Percentiles rank a stretch among this genome's conserved stretches.
Evolutionary conservation across 2,113 vertebrate species (phyloP).

Genomic region (Azemiops feae): DNA sequence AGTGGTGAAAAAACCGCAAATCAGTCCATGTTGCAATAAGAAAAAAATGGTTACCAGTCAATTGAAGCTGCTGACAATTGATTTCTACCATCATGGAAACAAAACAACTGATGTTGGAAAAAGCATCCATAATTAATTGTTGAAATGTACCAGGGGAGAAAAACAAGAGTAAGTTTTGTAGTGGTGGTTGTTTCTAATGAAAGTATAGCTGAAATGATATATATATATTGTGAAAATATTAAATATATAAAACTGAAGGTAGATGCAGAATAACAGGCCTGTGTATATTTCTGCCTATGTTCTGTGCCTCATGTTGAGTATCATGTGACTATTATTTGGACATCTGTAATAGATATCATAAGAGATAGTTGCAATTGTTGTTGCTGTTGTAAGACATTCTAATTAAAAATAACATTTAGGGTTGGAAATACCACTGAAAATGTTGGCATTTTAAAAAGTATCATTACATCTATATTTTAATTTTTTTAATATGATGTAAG

Average conservation of each 20-base stretch:
- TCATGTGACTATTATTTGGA: neutral
- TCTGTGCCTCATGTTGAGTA: neutral
- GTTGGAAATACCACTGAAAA: neutral
- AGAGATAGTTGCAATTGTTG: neutral
- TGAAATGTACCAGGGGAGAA: constrained; percentile 40
- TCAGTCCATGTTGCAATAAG: constrained; percentile 53
- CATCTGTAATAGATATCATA: neutral
- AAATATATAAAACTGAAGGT: neutral
- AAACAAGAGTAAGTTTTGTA: neutral
- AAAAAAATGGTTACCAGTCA: constrained; percentile 45
- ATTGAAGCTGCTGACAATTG: constrained; percentile 47
- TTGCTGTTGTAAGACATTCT: neutral
- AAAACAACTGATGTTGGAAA: constrained; percentile 18
- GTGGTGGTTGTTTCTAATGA: constrained; percentile 1
- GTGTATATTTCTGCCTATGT: neutral
- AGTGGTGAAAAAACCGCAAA: constrained; percentile 17
- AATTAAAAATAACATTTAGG: neutral
- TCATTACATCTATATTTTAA: neutral
- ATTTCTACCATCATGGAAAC: constrained; percentile 42
- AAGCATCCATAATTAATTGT: constrained; percentile 56
- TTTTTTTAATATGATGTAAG: neutral
- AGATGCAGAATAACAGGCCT: neutral
- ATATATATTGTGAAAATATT: neutral
- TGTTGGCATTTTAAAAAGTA: neutral
- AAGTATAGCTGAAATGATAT: neutral